Conservation (phyloP, 1,140 invertebrate genomes). For the Aricia agestis region DNA sequence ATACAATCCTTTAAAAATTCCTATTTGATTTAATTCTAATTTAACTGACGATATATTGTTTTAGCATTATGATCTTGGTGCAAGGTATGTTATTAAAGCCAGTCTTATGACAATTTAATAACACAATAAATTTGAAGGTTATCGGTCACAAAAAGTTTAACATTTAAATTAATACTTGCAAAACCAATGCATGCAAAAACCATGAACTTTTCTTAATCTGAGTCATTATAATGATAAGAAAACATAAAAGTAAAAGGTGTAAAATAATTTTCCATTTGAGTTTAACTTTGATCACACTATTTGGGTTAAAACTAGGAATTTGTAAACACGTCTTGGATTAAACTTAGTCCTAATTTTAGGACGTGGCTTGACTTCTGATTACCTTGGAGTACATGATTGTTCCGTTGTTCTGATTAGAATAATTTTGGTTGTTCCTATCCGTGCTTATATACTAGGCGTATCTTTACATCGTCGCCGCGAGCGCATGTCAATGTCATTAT, state of each 20-base stretch:
- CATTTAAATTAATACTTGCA: constrained; percentile 13
- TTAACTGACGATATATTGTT: too few species aligned
- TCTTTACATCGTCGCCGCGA: constrained; percentile 17
- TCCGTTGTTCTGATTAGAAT: constrained; percentile 48
- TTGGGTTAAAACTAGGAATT: too few species aligned
- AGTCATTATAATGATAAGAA: neutral
- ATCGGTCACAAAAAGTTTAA: neutral
- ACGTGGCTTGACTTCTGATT: constrained; percentile 15
- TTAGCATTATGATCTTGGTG: neutral
- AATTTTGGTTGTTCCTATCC: constrained; percentile 32
- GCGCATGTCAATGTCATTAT: constrained; percentile 24
- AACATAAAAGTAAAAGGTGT: neutral
- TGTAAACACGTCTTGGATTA: neutral
- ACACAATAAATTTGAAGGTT: neutral
- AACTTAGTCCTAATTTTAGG: neutral
- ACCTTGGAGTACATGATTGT: constrained; percentile 64
- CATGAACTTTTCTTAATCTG: constrained; percentile 2
- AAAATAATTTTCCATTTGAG: neutral
- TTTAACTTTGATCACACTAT: neutral
- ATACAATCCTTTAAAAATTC: too few species aligned
- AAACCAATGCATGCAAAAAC: neutral
- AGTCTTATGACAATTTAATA: constrained; percentile 1
- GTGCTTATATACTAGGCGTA: constrained; percentile 23
- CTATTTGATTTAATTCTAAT: too few species aligned
- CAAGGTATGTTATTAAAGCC: neutral